These are phyloP conservation scores for Serripes groenlandicus DNA, from an alignment of 2,888 invertebrate genomes.

Conservation along the genomic window DNA sequence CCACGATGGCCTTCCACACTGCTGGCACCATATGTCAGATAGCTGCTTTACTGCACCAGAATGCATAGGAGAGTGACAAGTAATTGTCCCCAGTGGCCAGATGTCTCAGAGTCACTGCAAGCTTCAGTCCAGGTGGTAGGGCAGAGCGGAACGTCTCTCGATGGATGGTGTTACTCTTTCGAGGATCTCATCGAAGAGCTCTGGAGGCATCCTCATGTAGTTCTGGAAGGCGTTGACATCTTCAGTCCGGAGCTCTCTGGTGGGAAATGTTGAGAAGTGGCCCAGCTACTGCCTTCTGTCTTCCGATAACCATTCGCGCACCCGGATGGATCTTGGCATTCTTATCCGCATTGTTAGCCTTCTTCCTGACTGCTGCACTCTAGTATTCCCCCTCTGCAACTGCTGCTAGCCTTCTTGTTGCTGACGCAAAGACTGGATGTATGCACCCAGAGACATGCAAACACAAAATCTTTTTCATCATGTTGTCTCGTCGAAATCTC, in stretches of 20 bases:
- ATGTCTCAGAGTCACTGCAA: conserved; percentile 56
- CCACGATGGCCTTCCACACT: conserved; percentile 61
- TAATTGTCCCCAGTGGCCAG: conserved; percentile 62
- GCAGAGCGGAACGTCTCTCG: conserved; percentile 6
- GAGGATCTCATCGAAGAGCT: neutral
- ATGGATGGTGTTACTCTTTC: neutral
- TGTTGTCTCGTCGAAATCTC: neutral
- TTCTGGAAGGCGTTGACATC: neutral
- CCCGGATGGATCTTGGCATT: neutral
- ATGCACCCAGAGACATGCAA: neutral
- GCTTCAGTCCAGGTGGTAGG: conserved; percentile 49
- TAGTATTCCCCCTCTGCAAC: neutral
- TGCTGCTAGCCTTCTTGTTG: neutral
- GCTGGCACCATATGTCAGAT: conserved; percentile 48
- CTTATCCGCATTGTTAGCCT: neutral
- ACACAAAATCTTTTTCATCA: neutral
- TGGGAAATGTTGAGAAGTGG: neutral
- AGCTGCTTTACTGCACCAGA: conserved; percentile 36
- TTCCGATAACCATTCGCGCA: neutral
- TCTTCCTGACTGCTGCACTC: neutral
- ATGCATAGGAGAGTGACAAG: conserved; percentile 57
- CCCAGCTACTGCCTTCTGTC: neutral
- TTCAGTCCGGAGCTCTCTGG: neutral
- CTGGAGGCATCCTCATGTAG: neutral
- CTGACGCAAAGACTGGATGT: neutral